Conservation (phyloP, 2,113 vertebrate species). For the Stigmatopora nigra region DNA sequence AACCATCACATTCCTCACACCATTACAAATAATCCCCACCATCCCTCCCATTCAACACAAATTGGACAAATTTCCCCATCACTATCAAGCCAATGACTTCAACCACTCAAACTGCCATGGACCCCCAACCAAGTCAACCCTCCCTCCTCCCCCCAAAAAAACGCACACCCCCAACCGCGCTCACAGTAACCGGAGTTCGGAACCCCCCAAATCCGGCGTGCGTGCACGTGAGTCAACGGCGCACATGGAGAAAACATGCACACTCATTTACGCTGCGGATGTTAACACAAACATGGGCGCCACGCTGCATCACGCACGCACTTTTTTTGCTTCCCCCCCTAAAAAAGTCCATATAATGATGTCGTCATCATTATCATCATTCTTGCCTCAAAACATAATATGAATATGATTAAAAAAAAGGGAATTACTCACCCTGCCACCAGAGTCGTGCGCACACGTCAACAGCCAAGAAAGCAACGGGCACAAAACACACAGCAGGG, state of each 20-base stretch:
- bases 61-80: too few relatives aligned
- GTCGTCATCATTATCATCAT: not conserved
- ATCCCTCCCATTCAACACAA: too few relatives aligned
- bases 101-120: not conserved
- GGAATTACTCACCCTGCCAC: conserved; percentile 59
- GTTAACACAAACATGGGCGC: conserved; percentile 2
- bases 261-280: not conserved
- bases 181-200: conserved; percentile 51
- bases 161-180: conserved; percentile 9
- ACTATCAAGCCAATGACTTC: too few relatives aligned
- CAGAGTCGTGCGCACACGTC: conserved; percentile 60
- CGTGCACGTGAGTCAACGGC: conserved; percentile 27
- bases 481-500: conserved; percentile 41
- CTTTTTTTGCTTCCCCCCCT: not conserved
- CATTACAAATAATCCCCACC: too few relatives aligned
- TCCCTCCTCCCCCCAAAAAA: conserved; percentile 11
- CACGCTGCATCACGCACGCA: not conserved
- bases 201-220: conserved; percentile 46
- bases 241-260: not conserved
- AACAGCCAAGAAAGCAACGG: conserved; percentile 43
- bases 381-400: conserved; percentile 10
- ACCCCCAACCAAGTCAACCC: not conserved
- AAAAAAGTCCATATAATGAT: not conserved
- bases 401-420: not conserved
- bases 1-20: too few relatives aligned